Base-by-base conservation (phyloP, 2,113 vertebrate species). In the Heterotilapia buettikoferi region DNA sequence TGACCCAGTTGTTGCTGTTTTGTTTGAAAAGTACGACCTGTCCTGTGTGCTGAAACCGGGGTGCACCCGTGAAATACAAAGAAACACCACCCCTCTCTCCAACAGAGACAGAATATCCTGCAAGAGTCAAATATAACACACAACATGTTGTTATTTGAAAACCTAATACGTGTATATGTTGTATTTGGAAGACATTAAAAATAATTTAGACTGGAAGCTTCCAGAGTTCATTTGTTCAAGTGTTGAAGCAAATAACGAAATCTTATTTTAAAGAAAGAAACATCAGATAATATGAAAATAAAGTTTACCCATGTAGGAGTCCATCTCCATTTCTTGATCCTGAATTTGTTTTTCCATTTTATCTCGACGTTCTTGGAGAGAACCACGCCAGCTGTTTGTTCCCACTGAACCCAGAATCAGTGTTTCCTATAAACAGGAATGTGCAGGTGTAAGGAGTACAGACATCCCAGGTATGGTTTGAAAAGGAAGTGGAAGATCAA, bases 11-110 rank as follows among this genome's bases (percentile, higher is more conserved):
- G 7, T 21, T 19, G 1, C 11, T 16, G 5, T 78, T 26, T 53
- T 31, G 31, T 31, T 0, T 90, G 63, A 96, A 97, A 81, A 96
- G 7, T 29, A 96, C 56, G 1, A 97, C 94, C 66, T 88, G 94
- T 81, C 97, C 97, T 3, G 0, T 93, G 90, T 97, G 95, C 3
- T 91, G 4, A 68, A 87, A 95, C 57, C 97, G 90, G 2, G 97
- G 97, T 5, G 96, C 97, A 13, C 97, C 97, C 2, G 95, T 78
- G 78, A 96, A 95, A 66, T 95, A 95, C 1, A 97, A 53, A 71
- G 83, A 5, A 50, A n/a, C 12, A 0, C 73, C 21, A 3, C 68
- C 87, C 88, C 38, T 96, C 85, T 86, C 31, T 59, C 96, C 96
- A 63, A 93, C 92, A 71, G 93, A 85, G 24, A 94, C 6, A 6